Percentiles rank a stretch among this genome's conserved stretches.
phyloP scores from a whole-genome alignment of 2,113 vertebrate genomes.

The Charadrius vociferus region DNA sequence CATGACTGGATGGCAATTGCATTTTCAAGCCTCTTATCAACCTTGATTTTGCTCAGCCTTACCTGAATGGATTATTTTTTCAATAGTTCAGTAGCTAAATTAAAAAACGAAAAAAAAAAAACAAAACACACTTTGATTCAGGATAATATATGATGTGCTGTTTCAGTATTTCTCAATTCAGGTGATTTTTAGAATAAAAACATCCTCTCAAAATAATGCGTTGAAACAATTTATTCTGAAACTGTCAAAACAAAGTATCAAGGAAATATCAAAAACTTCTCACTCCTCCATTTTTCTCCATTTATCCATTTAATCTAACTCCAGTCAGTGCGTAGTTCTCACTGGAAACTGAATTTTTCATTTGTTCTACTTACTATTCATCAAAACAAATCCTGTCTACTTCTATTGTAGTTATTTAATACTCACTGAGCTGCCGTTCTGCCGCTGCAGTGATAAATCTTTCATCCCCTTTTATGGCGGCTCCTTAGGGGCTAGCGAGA shows the following conservation, averaged over 20 bases:
- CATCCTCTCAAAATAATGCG: background rate
- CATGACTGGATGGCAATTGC: background rate
- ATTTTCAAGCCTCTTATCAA: constrained; percentile 20
- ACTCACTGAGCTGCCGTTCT: background rate
- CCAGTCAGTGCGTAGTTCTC: background rate
- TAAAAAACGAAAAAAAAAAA: background rate
- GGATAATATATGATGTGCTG: background rate
- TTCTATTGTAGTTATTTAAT: constrained; percentile 55
- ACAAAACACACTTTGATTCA: background rate
- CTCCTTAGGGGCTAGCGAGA: background rate
- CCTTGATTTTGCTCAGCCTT: background rate
- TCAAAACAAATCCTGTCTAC: constrained; percentile 23
- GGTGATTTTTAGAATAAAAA: constrained; percentile 9
- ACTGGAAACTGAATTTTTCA: constrained; percentile 26
- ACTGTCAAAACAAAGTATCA: background rate
- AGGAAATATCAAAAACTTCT: background rate
- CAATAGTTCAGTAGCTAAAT: background rate
- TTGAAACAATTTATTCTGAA: constrained; percentile 14
- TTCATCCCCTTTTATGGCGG: constrained; percentile 20
- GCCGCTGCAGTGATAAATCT: constrained; percentile 25
- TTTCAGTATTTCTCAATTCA: background rate
- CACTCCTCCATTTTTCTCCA: background rate
- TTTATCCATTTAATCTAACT: constrained; percentile 9
- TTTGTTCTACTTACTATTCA: constrained; percentile 44
- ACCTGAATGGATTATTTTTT: constrained; percentile 6